Conservation (phyloP, 2,113 vertebrate genomes). For the Oreochromis tanganicae region DNA sequence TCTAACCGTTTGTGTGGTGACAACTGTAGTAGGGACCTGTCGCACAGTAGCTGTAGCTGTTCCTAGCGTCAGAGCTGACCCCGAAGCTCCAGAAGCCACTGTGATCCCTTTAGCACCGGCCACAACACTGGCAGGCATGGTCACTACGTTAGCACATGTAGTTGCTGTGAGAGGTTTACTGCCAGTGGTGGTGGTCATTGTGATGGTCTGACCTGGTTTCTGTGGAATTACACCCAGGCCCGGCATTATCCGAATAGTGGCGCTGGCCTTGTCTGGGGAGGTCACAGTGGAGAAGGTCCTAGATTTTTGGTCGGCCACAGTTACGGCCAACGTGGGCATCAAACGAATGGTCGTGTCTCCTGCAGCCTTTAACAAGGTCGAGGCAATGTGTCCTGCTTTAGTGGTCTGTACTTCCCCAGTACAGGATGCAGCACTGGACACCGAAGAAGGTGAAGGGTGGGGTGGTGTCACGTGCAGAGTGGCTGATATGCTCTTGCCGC, state of each 20-base stretch:
- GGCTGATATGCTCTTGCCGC: slow-evolving; percentile 88
- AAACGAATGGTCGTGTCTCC: slow-evolving; percentile 82
- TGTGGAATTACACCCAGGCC: slow-evolving; percentile 89
- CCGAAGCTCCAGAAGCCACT: slow-evolving; percentile 73
- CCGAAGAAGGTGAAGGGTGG: slow-evolving; percentile 72
- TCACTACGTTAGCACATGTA: slow-evolving; percentile 66
- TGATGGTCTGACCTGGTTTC: slow-evolving; percentile 85
- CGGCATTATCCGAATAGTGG: slow-evolving; percentile 93
- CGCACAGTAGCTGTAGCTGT: slow-evolving; percentile 81
- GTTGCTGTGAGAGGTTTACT: slow-evolving; percentile 73
- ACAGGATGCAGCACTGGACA: slow-evolving; percentile 53
- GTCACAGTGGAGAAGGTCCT: slow-evolving; percentile 77
- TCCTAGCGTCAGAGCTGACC: slow-evolving; percentile 79
- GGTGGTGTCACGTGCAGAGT: slow-evolving; percentile 86
- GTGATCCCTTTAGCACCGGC: slow-evolving; percentile 80
- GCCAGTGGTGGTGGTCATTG: slow-evolving; percentile 75
- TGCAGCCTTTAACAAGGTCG: slow-evolving; percentile 80
- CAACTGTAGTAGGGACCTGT: slow-evolving; percentile 89
- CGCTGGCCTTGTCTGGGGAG: slow-evolving; percentile 82
- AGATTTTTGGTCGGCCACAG: slow-evolving; percentile 86
- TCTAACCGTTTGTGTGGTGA: slow-evolving; percentile 87
- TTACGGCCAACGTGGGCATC: slow-evolving; percentile 91
- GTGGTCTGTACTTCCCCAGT: slow-evolving; percentile 60
- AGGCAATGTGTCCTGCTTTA: slow-evolving; percentile 56
- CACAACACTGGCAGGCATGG: slow-evolving; percentile 81